Percentiles rank a stretch among this genome's conserved stretches.
These are phyloP conservation scores for Monodelphis domestica DNA, from an alignment of 2,797 vertebrate genomes.

Conservation along the genomic window DNA sequence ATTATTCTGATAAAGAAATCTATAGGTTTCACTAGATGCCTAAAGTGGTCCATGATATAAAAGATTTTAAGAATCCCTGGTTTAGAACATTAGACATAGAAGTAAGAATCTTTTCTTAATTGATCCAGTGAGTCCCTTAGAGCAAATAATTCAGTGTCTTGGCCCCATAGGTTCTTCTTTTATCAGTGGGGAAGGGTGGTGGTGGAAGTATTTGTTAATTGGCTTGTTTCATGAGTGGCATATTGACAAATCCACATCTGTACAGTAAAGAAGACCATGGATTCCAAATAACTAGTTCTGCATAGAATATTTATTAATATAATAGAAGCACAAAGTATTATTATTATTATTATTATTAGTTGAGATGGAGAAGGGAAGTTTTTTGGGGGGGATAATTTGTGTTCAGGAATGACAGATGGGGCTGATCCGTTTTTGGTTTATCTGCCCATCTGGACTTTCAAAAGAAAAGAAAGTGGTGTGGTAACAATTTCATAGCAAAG, in stretches of 20 bases:
- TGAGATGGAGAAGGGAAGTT: slow-evolving; percentile 60
- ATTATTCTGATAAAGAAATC: background rate
- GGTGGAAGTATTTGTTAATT: slow-evolving; percentile 22
- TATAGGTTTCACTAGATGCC: background rate
- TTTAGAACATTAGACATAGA: background rate
- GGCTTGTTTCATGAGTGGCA: slow-evolving; percentile 27
- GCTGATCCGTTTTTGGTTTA: slow-evolving; percentile 81
- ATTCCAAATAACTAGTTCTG: slow-evolving; percentile 43
- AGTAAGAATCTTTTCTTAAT: background rate
- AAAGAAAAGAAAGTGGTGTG: slow-evolving; percentile 79
- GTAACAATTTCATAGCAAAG: slow-evolving; percentile 82
- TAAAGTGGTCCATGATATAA: background rate
- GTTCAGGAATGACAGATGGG: slow-evolving; percentile 79
- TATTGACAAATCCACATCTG: slow-evolving; percentile 27
- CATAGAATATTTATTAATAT: slow-evolving; percentile 29
- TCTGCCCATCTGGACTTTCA: slow-evolving; percentile 81
- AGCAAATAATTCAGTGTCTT: background rate
- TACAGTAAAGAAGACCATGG: slow-evolving; percentile 11
- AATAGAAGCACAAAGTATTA: background rate
- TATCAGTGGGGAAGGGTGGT: background rate
- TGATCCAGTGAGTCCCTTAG: background rate
- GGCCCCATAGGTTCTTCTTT: background rate
- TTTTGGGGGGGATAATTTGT: slow-evolving; percentile 78
- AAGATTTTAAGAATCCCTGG: background rate
- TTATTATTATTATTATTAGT: background rate